phyloP scores from a whole-genome alignment of 2,888 invertebrate species.

The Cephus pulcher region DNA sequence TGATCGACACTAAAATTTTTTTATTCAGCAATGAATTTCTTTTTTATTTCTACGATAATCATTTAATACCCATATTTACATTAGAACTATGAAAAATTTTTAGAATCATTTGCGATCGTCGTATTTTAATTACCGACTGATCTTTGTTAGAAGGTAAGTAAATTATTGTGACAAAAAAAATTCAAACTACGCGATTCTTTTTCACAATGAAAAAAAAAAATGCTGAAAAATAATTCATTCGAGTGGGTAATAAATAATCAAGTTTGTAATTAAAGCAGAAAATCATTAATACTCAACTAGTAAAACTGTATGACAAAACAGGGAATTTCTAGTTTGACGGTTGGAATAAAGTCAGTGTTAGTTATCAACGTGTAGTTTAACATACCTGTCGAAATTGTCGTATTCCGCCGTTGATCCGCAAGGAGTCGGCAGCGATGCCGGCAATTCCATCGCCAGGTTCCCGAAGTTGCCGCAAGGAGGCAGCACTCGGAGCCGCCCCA shows the following conservation, averaged over 20 bases:
- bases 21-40: not conserved
- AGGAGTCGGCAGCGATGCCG: conserved; percentile 94
- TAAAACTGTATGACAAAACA: not conserved
- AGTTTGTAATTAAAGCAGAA: not conserved
- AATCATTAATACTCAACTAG: not conserved
- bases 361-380: not conserved
- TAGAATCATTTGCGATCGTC: not conserved
- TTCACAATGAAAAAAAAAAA: no score
- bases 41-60: not conserved
- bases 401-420: conserved; percentile 96
- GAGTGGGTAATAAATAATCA: not conserved
- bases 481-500: conserved; percentile 78
- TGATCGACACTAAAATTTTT: not conserved
- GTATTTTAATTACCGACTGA: not conserved
- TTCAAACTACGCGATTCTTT: no score
- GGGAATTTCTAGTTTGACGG: not conserved
- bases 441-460: conserved; percentile 90
- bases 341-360: conserved; percentile 1
- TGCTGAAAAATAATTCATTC: no score
- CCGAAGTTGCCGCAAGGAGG: conserved; percentile 86
- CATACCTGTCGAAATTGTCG: conserved; percentile 94
- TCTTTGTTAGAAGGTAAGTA: not conserved
- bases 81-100: not conserved
- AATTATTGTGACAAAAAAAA: not conserved
- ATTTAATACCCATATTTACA: not conserved